Evolutionary conservation across 2,888 invertebrate genomes (phyloP), one percentile per base, ranked within the genome.

Genomic region (Ctena decussata): DNA sequence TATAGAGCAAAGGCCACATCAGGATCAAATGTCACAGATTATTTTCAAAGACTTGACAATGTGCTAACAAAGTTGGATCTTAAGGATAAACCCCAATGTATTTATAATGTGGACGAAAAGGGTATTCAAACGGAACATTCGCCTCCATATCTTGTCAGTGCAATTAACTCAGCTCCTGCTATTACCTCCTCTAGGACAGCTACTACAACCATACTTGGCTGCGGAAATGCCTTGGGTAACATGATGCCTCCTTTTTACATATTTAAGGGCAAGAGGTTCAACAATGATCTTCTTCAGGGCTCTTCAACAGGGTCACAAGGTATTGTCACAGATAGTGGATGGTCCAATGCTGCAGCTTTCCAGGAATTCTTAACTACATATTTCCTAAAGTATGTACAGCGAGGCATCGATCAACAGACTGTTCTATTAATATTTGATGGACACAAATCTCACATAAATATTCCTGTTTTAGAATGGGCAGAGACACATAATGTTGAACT

Each of bases 41-140:
- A 77, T 37, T 76, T 75, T 44, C 3, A 21, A 24, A 57, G 53
- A 37, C 60, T 79, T n/a, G n/a, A 76, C 24, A 8, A 12, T 46
- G 69, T 53, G 0, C 12, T 82, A 0, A n/a, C 24, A 18, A 46
- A 37, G n/a, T 30, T 49, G 30, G 30, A 30, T 30, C 39, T 82
- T 8, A 46, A 30, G 27, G 65, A 49, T n/a, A 78, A 74, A 21
- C 65, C 65, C 5, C 32, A 12, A 5, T 53, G 44, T n/a, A 76
- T 76, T 21, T 84, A 76, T n/a, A 84, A 80, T 72, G 72, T 80
- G 12, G 80, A 76, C 77, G 80, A 77, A 53, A 77, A 77, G 44
- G 70, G 77, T 30, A 21, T 24, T 24, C 35, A 15, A 65, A 24
- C 21, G 12, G 3, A 1, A 15, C 39, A 70, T 21, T 0, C 24